Evolutionary conservation across 2,113 vertebrate species (phyloP), one percentile per base, ranked within the genome.

Genomic region (Pholis gunnellus): DNA sequence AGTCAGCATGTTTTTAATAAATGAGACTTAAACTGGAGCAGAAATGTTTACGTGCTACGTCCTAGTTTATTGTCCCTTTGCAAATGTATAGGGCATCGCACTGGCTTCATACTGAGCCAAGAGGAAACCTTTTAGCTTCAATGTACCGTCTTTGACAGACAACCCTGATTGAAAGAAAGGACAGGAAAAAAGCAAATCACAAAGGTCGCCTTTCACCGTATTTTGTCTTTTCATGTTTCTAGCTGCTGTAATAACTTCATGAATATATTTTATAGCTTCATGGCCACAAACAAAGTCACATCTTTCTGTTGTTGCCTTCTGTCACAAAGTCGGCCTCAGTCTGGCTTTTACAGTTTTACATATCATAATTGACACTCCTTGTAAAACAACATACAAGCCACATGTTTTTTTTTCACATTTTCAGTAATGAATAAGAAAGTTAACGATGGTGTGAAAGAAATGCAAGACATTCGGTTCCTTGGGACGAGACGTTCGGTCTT

Each of bases 1-100:
- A 79, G 80, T 77, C 82, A n/a, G 74, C 18, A 64, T 72, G 86
- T 75, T 90, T 92, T 89, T 91, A 89, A 91, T 89, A 80, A 82
- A 86, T 70, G 57, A 56, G 79, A 84, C 65, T 73, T 86, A 78
- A 64, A 70, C 67, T 59, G 52, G 31, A 73, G 72, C 76, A 85
- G 75, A 57, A 69, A 88, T 75, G 82, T 79, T 22, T 87, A 85
- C 83, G 84, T 69, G 70, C 72, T 74, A 74, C 63, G 5, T 82
- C n/a, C 31, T 57, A 42, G 72, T 88, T 91, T 82, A 91, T 93
- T 89, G 54, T 78, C 81, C 57, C 74, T 81, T 87, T 82, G 66
- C 50, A 85, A 77, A 83, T 52, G 48, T 63, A 68, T n/a, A 75
- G 29, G 34, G 54, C 75, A 67, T 27, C 9, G 46, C 31, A 18